Base-by-base conservation (phyloP, 1,140 invertebrate species). In the Asbolus verrucosus region DNA sequence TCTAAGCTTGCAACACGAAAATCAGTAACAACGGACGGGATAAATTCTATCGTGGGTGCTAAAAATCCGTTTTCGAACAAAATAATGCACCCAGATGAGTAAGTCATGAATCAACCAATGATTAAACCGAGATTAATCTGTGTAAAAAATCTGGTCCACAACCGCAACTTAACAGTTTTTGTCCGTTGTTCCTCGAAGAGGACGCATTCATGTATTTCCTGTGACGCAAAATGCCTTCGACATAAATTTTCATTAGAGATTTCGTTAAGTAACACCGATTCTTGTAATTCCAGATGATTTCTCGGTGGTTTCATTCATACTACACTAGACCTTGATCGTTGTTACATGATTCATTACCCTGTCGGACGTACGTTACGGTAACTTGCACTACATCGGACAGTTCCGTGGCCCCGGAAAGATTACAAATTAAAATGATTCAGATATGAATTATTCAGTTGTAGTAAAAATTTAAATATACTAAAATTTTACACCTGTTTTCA, bases 341-440 rank as follows among this genome's bases (percentile, higher is more conserved):
- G 43, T 18, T 54, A 54, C 46, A 54, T 54, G 46, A 54, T 54
- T 54, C 46, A 54, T 54, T 54, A 46, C 27, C 21, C 46, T 27
- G 46, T 54, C 46, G 46, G 46, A 54, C 46, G 46, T 54, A 27
- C 19, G 46, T 54, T 54, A 54, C 19, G 9, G 46, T 54, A 27
- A 27, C 46, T 46, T 54, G 46, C 46, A 54, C 46, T 14, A 54
- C 19, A 54, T 54, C 46, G 21, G 46, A 13, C 6, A 54, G 27
- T 18, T n/a, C n/a, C 9, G 46, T 4, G 6, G 46, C 6, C 19
- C 43, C 43, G 43, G 43, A 50, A 50, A 21, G 18, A 41, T 41
- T 15, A 41, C 39, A 14, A 41, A 15, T 41, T 21, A 8, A 50
- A 50, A 21, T 54, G 46, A 54, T 54, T 54, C 46, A 54, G 46